Evolutionary conservation across 2,888 invertebrate species (phyloP), one percentile per base, ranked within the genome.

Genomic region (Apodemia zela): DNA sequence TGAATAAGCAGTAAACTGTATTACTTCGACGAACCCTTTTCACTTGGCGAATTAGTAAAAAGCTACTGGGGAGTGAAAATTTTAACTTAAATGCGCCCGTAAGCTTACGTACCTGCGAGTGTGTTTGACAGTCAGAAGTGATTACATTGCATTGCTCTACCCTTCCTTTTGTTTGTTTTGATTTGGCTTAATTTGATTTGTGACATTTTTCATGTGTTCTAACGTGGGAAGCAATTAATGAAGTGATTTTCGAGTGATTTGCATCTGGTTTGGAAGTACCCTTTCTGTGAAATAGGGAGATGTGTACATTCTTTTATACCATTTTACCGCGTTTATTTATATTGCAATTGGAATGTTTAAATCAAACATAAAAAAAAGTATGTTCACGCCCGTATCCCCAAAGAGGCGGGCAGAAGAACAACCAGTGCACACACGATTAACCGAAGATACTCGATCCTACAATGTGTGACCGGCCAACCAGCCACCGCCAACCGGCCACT

Each of bases 31-130:
- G 88, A 90, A 92, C 91, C 91, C 91, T 92, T 90, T 91, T 91
- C 91, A 91, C 90, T 91, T 90, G 88, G 90, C 90, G 88, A 90
- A 91, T 91, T 91, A 90, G 90, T 91, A 90, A 90, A 91, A 91
- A 91, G 90, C 90, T 84, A 87, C 84, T 84, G 88, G 90, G 89
- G 89, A 89, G 90, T 87, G 90, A 87, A 89, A 87, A 90, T 91
- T 89, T 91, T 90, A 89, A 90, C 83, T 91, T 89, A 89, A 90
- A 89, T 83, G 85, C 85, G 82, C 81, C 81, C 80, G 86, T 87
- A 84, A 86, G 85, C 84, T 77, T 75, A 42, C 42, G 42, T 42
- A 87, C 87, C 85, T 88, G 83, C 81, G 54, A 54, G 87, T 91
- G 91, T 84, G 89, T 89, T 89, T 91, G 91, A 91, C 91, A 90